A percentile compares a stretch with the other conserved stretches of the same genome.
Evolutionary conservation across 2,797 vertebrate species (phyloP).

Genomic region (Danio jaintianensis): DNA sequence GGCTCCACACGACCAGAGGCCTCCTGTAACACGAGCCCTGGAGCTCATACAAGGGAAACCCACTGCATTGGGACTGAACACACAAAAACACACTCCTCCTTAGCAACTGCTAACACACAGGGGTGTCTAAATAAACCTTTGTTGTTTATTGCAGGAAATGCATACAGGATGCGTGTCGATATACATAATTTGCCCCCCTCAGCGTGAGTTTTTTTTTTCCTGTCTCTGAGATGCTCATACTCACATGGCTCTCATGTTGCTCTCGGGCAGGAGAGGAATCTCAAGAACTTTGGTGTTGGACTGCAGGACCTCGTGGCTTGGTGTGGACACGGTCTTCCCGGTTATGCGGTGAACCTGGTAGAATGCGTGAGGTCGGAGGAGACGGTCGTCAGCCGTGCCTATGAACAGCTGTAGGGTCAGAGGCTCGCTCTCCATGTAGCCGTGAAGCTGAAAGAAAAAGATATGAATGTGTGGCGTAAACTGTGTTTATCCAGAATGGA

Average conservation of each 20-base stretch:
- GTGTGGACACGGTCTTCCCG: slow-evolving; percentile 96
- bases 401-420: slow-evolving; percentile 99
- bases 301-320: slow-evolving; percentile 95
- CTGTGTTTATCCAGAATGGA: neutral
- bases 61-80: slow-evolving; percentile 48
- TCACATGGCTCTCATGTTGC: slow-evolving; percentile 98
- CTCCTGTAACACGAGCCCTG: slow-evolving; percentile 70
- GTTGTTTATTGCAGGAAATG: slow-evolving; percentile 33
- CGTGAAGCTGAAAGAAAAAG: slow-evolving; percentile 86
- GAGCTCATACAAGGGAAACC: slow-evolving; percentile 68
- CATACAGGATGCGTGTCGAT: slow-evolving; percentile 11
- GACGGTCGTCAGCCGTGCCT: slow-evolving; percentile 97
- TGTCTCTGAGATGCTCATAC: slow-evolving; percentile 60
- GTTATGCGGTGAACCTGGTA: slow-evolving; percentile 99
- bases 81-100: slow-evolving; percentile 42
- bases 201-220: neutral
- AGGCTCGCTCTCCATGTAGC: slow-evolving; percentile 96
- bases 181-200: slow-evolving; percentile 20
- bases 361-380: slow-evolving; percentile 98
- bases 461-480: neutral
- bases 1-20: slow-evolving; percentile 62
- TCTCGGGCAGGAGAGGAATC: slow-evolving; percentile 91
- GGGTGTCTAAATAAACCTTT: neutral
- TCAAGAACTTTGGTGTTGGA: slow-evolving; percentile 98
- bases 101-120: slow-evolving; percentile 18